Base-by-base conservation (phyloP, 1,140 invertebrate genomes). In the Manduca sexta region DNA sequence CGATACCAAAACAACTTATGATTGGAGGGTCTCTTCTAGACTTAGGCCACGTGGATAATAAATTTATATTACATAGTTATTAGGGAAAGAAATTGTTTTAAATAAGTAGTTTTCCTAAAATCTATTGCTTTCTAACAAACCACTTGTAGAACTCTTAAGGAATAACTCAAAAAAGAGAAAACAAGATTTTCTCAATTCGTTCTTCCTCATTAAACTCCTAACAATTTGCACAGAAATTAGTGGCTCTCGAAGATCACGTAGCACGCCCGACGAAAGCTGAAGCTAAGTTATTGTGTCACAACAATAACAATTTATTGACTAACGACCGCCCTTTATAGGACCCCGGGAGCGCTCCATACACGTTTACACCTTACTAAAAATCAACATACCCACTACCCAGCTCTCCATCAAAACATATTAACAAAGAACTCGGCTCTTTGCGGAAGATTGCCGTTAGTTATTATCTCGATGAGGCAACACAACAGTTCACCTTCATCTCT, bases 381-480 rank as follows among this genome's bases (percentile, higher is more conserved):
- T 65, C 59, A 67, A 72, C 62, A 69, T 64, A 57, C 62, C 51
- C 51, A 49, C 67, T 64, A 57, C 62, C 51, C 51, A 49, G 62
- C 55, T 47, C 49, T 31, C 64, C 65, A 68, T 73, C 66, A 78
- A 79, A 73, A 77, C 53, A 49, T 50, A 62, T 70, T 72, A 71
- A 69, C 66, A 73, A 71, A 64, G 64, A 70, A 74, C 58, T 60
- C 52, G 64, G 50, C 67, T 56, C 67, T 69, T 68, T 75, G 69
- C 69, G 69, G 74, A 79, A 80, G 65, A 81, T 69, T 76, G 71
- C 74, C 70, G 75, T 80, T 79, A 82, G 74, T 79, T 79, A 82
- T 76, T 67, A 78, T 72, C 64, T 69, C 33, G 47, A 64, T 48
- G 54, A 49, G 64, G 45, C 64, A 60, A 49, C 54, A 41, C 21